Percentiles rank a stretch among this genome's conserved stretches.
These are phyloP conservation scores for Lasioglossum vierecki DNA, from an alignment of 2,888 invertebrate species.

Conservation along the genomic window DNA sequence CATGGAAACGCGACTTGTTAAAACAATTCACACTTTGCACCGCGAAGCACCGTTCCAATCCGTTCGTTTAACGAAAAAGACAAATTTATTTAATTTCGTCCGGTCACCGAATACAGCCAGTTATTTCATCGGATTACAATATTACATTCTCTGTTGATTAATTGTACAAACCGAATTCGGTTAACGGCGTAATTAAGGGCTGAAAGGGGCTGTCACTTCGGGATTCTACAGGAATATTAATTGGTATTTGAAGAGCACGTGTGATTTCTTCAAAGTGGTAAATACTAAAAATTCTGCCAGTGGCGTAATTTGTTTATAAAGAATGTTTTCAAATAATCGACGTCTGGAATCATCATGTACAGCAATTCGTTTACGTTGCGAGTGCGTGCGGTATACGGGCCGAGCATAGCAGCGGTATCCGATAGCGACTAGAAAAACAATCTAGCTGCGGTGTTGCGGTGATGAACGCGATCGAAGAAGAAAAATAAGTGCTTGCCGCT, in stretches of 20 bases:
- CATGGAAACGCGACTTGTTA: neutral
- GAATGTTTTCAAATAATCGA: too few relatives aligned
- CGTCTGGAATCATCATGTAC: neutral
- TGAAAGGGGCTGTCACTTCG: neutral
- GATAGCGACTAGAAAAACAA: slow-evolving; percentile 34
- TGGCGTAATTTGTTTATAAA: too few relatives aligned
- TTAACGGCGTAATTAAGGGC: neutral
- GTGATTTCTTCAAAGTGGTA: too few relatives aligned
- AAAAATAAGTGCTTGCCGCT: slow-evolving; percentile 30
- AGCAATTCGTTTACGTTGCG: neutral
- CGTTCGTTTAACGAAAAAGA: neutral
- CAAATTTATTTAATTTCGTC: neutral
- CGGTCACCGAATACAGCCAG: neutral
- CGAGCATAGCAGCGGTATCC: slow-evolving; percentile 30
- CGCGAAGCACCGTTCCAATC: too few relatives aligned
- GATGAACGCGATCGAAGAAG: neutral
- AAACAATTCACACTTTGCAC: neutral
- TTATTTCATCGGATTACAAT: neutral
- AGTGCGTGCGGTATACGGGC: neutral
- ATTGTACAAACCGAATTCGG: neutral
- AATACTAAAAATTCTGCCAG: too few relatives aligned
- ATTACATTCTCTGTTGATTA: neutral
- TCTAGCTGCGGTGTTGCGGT: slow-evolving; percentile 18
- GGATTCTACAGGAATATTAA: too few relatives aligned
- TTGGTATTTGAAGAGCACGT: too few relatives aligned